A percentile compares a stretch with the other conserved stretches of the same genome.
Evolutionary conservation across 2,888 invertebrate genomes (phyloP).

Genomic region (Tachina lurida): DNA sequence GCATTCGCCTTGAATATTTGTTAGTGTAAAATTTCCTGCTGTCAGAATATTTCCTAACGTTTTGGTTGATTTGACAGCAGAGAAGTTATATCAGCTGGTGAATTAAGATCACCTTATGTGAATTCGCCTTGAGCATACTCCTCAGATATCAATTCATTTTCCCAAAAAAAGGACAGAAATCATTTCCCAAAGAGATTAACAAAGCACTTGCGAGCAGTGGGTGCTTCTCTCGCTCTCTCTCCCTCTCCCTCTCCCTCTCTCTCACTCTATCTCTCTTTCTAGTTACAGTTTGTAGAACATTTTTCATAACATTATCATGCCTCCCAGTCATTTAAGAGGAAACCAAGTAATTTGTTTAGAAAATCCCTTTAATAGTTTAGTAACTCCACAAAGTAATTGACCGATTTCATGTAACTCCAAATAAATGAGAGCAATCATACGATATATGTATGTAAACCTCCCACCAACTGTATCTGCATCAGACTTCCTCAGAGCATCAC

Average conservation of each 20-base stretch:
- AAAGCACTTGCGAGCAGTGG: neutral
- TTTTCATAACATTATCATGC: slow-evolving; percentile 9
- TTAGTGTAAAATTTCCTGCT: too few species aligned
- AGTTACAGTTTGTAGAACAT: slow-evolving; percentile 3
- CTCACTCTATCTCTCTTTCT: neutral
- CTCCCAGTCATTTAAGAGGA: slow-evolving; percentile 1
- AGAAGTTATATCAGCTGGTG: too few species aligned
- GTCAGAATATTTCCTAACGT: too few species aligned
- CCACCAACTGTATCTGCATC: neutral
- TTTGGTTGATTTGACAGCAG: too few species aligned
- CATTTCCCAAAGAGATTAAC: slow-evolving; percentile 6
- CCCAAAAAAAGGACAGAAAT: neutral
- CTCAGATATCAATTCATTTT: slow-evolving; percentile 24
- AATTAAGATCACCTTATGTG: too few species aligned
- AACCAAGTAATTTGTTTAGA: neutral
- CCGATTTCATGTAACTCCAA: neutral
- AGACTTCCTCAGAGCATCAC: too few species aligned
- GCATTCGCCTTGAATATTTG: too few species aligned
- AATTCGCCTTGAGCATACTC: too few species aligned
- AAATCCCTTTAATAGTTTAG: slow-evolving; percentile 11
- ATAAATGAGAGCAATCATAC: neutral
- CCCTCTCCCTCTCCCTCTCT: neutral
- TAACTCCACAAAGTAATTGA: neutral
- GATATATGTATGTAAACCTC: neutral
- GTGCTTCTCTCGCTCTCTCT: neutral